phyloP scores from a whole-genome alignment of 2,797 vertebrate species.

The Myotis planiceps region DNA sequence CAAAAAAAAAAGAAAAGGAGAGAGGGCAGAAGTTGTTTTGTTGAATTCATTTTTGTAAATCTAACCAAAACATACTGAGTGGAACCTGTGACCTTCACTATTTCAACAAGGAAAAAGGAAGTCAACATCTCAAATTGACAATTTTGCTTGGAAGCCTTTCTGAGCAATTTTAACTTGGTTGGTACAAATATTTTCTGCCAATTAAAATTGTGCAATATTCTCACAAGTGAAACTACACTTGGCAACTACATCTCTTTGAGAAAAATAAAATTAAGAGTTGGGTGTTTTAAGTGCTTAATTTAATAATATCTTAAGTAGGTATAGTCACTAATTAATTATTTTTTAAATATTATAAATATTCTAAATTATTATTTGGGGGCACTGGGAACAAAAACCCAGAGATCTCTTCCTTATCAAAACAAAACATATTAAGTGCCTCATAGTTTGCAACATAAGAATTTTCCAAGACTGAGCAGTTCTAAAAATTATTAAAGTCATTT shows the following conservation, averaged over 20 bases:
- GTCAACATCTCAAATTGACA: constrained; percentile 64
- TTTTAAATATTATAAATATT: constrained; percentile 40
- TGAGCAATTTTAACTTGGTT: constrained; percentile 59
- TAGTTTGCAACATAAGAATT: constrained; percentile 8
- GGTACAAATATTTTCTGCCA: constrained; percentile 65
- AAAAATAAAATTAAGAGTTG: constrained; percentile 55
- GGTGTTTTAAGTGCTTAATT: constrained; percentile 43
- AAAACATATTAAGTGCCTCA: neutral
- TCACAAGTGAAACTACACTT: constrained; percentile 59
- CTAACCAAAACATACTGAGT: constrained; percentile 20
- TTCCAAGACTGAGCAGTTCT: constrained; percentile 30
- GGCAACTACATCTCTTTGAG: constrained; percentile 38
- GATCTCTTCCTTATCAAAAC: constrained; percentile 46
- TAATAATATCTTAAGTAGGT: constrained; percentile 58
- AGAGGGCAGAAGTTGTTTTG: neutral
- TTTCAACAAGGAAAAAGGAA: constrained; percentile 70
- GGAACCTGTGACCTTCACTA: constrained; percentile 58
- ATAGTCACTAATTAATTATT: constrained; percentile 49
- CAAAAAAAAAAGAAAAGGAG: neutral
- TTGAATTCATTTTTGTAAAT: constrained; percentile 43
- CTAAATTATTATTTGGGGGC: constrained; percentile 8
- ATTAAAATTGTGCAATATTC: constrained; percentile 69
- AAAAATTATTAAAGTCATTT: constrained; percentile 31
- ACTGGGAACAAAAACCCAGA: neutral
- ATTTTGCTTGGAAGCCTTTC: constrained; percentile 65